Percentiles rank a stretch among this genome's conserved stretches.
These are phyloP conservation scores for Ciconia boyciana DNA, from an alignment of 2,113 vertebrate species.

Conservation along the genomic window DNA sequence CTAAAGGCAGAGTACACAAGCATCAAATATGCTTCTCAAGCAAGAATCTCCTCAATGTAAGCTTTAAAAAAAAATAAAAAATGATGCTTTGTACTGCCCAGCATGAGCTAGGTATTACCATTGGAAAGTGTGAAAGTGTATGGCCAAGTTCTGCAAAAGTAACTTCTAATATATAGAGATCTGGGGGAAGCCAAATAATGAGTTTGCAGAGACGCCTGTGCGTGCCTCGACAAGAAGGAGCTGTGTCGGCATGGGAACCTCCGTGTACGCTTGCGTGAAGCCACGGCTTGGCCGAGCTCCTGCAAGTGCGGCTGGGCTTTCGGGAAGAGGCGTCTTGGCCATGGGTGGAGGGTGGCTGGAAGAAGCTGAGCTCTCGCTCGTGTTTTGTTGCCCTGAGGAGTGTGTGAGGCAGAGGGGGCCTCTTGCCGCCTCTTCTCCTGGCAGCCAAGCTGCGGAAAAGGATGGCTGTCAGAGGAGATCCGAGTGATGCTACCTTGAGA, in stretches of 20 bases:
- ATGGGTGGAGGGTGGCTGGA: neutral
- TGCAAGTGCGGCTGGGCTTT: neutral
- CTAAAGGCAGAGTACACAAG: neutral
- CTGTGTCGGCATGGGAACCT: neutral
- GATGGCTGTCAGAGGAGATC: neutral
- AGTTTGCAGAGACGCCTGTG: neutral
- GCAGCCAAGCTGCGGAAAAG: neutral
- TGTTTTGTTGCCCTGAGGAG: neutral
- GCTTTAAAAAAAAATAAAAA: neutral
- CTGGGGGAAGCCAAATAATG: neutral
- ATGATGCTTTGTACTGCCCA: neutral
- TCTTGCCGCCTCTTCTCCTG: neutral
- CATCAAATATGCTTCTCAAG: neutral
- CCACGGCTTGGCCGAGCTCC: neutral
- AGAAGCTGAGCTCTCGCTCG: neutral
- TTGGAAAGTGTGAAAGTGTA: neutral
- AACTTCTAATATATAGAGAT: neutral
- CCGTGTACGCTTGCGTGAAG: fast-evolving
- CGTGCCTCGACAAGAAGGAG: neutral
- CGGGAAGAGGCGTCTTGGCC: fast-evolving
- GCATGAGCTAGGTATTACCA: neutral
- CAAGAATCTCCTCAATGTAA: neutral
- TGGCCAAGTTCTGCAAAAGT: neutral
- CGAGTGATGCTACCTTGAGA: neutral
- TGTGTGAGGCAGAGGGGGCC: neutral